These are phyloP conservation scores for Phalacrocorax brasilianus DNA, from an alignment of 2,113 vertebrate genomes.

Conservation along the genomic window DNA sequence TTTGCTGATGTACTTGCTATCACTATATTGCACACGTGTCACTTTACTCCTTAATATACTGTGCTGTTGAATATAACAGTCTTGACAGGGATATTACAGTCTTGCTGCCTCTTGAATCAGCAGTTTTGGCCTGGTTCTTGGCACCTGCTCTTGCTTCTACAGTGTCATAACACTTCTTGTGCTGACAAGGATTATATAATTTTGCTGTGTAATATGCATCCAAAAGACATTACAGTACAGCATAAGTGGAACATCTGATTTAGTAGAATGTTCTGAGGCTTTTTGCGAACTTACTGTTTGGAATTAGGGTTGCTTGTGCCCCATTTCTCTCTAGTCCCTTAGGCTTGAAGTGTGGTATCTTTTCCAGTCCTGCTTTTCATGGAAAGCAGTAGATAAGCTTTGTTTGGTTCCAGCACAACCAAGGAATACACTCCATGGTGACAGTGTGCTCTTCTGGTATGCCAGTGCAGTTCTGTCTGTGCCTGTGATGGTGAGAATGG, in stretches of 20 bases:
- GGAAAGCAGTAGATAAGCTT: neutral
- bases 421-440: neutral
- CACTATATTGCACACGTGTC: neutral
- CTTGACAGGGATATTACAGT: neutral
- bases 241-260: neutral
- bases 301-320: neutral
- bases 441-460: neutral
- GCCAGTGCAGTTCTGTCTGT: neutral
- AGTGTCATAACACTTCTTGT: neutral
- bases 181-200: neutral
- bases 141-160: neutral
- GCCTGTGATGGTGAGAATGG: neutral
- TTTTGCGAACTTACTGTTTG: neutral
- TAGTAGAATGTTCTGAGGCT: neutral
- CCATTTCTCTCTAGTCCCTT: neutral
- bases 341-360: neutral
- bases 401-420: neutral
- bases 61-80: neutral
- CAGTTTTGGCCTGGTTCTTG: neutral
- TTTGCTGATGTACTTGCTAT: neutral
- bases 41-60: neutral
- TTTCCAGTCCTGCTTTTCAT: neutral
- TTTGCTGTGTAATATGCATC: neutral
- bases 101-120: neutral
- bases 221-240: neutral